Evolutionary conservation across 2,888 invertebrate species (phyloP).

Genomic region (Silvanus unidentatus): DNA sequence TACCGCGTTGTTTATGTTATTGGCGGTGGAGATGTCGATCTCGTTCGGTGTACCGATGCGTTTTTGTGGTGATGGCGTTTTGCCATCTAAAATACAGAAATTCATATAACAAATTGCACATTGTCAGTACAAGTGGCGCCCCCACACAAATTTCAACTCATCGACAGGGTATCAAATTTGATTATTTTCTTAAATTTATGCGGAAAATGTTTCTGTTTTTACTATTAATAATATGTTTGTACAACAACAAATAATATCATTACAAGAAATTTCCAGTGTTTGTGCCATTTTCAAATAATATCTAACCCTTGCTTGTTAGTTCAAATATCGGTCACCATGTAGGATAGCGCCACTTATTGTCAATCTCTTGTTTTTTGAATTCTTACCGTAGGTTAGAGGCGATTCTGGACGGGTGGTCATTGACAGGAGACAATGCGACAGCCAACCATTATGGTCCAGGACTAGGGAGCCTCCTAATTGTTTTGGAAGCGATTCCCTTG

Average conservation of each 20-base stretch:
- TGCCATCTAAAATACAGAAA: constrained; percentile 34
- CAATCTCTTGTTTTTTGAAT: background rate
- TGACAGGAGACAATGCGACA: constrained; percentile 56
- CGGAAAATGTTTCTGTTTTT: background rate
- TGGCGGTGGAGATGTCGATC: constrained; percentile 46
- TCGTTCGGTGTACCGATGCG: constrained; percentile 43
- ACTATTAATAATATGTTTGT: too few species aligned
- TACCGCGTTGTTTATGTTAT: constrained; percentile 38
- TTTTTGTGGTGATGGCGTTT: constrained; percentile 43
- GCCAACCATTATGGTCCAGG: constrained; percentile 88
- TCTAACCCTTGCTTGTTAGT: too few species aligned
- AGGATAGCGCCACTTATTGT: too few species aligned
- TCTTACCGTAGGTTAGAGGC: constrained; percentile 39
- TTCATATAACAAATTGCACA: constrained; percentile 6
- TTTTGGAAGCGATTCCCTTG: constrained; percentile 78
- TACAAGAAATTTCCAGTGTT: too few species aligned
- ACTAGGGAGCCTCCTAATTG: constrained; percentile 83
- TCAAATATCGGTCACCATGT: constrained; percentile 4
- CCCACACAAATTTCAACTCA: too few species aligned
- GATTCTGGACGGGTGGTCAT: constrained; percentile 63
- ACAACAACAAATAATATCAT: too few species aligned
- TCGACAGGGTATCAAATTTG: background rate
- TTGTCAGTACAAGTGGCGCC: too few species aligned
- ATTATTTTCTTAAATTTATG: background rate
- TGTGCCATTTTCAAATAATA: too few species aligned